Conservation (phyloP, 2,113 vertebrate species). For the Orycteropus afer region DNA sequence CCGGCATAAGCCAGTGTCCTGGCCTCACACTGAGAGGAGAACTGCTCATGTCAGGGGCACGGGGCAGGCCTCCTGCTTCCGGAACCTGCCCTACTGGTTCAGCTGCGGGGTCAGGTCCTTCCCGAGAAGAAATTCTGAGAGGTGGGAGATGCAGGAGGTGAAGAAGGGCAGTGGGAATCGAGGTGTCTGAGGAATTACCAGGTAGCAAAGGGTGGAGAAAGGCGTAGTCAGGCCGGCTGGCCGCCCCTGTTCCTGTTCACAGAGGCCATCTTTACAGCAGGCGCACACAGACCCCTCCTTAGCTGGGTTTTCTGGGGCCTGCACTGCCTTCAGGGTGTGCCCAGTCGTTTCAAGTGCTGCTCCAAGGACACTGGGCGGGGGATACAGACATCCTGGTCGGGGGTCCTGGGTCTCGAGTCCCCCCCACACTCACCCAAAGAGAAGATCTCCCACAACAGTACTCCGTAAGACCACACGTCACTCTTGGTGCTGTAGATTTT, state of each 20-base stretch:
- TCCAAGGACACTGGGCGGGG: neutral
- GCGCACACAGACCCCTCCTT: accelerated
- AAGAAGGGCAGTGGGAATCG: neutral
- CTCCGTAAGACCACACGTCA: conserved; percentile 96
- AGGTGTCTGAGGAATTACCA: neutral
- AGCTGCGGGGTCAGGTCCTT: neutral
- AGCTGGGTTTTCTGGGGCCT: neutral
- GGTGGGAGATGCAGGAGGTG: accelerated
- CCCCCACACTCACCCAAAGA: conserved; percentile 90
- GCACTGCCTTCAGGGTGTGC: accelerated
- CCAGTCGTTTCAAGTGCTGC: neutral
- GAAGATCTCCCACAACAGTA: conserved; percentile 98
- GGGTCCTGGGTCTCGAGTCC: too few species aligned
- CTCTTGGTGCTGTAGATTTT: conserved; percentile 98
- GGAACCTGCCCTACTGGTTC: neutral
- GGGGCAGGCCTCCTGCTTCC: neutral
- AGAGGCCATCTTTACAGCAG: neutral
- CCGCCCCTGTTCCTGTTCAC: accelerated
- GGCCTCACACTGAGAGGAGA: too few species aligned
- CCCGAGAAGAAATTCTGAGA: neutral
- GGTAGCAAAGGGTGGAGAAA: neutral
- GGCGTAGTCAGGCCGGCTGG: neutral
- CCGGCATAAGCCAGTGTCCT: accelerated
- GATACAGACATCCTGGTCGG: neutral
- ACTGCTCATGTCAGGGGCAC: neutral